Percentiles rank a stretch among this genome's conserved stretches.
phyloP scores from a whole-genome alignment of 2,113 vertebrate species.

The Scomber japonicus region DNA sequence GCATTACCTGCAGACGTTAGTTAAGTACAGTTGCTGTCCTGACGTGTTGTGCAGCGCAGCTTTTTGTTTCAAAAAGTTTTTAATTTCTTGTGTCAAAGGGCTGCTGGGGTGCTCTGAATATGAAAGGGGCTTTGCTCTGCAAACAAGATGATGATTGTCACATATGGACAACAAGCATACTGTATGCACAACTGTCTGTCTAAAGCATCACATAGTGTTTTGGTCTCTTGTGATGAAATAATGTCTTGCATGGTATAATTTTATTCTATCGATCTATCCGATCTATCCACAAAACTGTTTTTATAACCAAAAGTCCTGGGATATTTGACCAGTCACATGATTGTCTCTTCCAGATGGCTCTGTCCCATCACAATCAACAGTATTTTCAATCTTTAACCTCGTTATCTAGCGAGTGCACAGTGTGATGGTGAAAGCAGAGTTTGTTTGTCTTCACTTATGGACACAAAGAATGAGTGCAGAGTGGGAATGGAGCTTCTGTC shows the following conservation, averaged over 20 bases:
- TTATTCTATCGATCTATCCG: neutral
- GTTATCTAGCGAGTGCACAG: constrained; percentile 48
- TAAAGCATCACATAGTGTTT: neutral
- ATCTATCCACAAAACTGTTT: no score
- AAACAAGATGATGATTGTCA: constrained; percentile 26
- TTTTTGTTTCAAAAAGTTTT: constrained; percentile 55
- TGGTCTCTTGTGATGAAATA: neutral
- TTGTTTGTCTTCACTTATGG: constrained; percentile 28
- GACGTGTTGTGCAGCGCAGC: constrained; percentile 17
- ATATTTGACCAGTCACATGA: constrained; percentile 1
- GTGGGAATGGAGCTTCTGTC: constrained; percentile 65
- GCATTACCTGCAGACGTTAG: constrained; percentile 2
- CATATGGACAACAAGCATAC: constrained; percentile 16
- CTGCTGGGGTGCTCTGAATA: constrained; percentile 15
- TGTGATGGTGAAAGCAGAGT: constrained; percentile 25
- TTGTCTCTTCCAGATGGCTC: constrained; percentile 59
- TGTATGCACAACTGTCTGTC: neutral
- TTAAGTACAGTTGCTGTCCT: neutral
- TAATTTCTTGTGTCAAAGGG: constrained; percentile 27
- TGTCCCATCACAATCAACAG: constrained; percentile 51
- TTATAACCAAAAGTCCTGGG: neutral
- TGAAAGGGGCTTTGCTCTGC: constrained; percentile 12
- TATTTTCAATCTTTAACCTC: constrained; percentile 63
- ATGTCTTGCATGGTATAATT: neutral
- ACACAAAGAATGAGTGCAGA: neutral